Evolutionary conservation across 2,888 invertebrate genomes (phyloP), one percentile per base, ranked within the genome.

Genomic region (Agriopis marginaria): DNA sequence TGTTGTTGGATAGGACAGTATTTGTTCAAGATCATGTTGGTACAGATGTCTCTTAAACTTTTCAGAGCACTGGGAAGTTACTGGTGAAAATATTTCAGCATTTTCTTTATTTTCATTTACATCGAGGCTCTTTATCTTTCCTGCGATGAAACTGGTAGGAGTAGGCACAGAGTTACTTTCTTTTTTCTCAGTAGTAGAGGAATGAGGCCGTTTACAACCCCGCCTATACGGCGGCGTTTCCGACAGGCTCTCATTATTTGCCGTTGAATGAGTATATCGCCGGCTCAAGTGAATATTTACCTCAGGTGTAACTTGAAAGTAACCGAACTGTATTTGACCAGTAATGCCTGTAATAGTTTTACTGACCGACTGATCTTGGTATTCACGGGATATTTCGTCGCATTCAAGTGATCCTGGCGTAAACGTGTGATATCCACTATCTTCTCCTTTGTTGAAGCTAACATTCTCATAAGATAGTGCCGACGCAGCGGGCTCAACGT

Each of bases 401-500:
- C 82, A 85, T 77, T 90, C 90, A 51, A 91, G 80, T 11, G 93
- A 90, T 39, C 90, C 85, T 51, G 91, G 91, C 47, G 93, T 92
- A 72, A 86, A 89, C 1, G 93, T 92, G 68, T 92, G 91, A 75
- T 93, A 94, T 53, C 94, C 94, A 79, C 94, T 94, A 73, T 94
- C 94, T 79, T 93, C 93, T n/a, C 85, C 79, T 72, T 84, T 88
- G 76, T 85, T 88, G 75, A 86, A 86, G 71, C 84, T 86, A 49
- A 84, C 77, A 72, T 79, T 87, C 44, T 86, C 84, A 68, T 82
- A 88, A 17, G 86, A 78, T 66, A 89, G 67, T 32, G 84, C 82
- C 45, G 89, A 89, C 50, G 89, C 87, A 10, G 84, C 77, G 68
- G 88, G 80, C 58, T 89, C 87, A 56, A 81, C 76, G 64, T 85